These are phyloP conservation scores for Euleptes europaea DNA, from an alignment of 2,113 vertebrate genomes.

Conservation along the genomic window DNA sequence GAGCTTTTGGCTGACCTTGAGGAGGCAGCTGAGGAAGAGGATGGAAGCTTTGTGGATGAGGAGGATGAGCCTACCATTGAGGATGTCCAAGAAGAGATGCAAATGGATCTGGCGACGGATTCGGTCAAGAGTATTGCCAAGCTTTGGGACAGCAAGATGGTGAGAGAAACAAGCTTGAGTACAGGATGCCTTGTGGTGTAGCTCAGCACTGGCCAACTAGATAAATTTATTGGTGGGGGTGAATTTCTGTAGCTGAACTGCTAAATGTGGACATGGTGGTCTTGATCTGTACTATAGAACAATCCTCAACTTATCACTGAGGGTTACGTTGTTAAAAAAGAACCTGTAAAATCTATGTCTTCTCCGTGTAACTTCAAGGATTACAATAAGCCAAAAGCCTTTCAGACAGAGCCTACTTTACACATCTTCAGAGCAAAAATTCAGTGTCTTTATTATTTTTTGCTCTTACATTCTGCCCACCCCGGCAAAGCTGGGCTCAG, in stretches of 20 bases:
- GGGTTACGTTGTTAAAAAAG: background rate
- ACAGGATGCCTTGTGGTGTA: no score
- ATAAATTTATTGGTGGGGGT: background rate
- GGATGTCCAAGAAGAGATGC: constrained; percentile 90
- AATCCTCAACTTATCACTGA: background rate
- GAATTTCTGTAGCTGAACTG: background rate
- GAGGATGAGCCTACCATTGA: constrained; percentile 76
- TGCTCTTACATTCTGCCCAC: no score
- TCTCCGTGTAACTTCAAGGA: background rate
- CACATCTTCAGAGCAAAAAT: background rate
- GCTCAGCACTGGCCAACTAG: background rate
- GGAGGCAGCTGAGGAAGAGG: constrained; percentile 88
- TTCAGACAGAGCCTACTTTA: background rate
- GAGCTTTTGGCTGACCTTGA: constrained; percentile 91
- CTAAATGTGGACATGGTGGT: background rate
- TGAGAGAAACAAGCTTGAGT: constrained; percentile 45
- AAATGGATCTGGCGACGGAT: constrained; percentile 86
- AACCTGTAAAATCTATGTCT: background rate
- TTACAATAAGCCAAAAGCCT: background rate
- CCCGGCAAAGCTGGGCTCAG: no score
- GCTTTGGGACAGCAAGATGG: constrained; percentile 88
- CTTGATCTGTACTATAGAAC: background rate
- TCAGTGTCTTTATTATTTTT: no score
- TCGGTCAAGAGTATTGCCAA: constrained; percentile 90
- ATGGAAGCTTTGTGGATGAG: constrained; percentile 75